Evolutionary conservation across 2,113 vertebrate species (phyloP).

Genomic region (Polyodon spathula): DNA sequence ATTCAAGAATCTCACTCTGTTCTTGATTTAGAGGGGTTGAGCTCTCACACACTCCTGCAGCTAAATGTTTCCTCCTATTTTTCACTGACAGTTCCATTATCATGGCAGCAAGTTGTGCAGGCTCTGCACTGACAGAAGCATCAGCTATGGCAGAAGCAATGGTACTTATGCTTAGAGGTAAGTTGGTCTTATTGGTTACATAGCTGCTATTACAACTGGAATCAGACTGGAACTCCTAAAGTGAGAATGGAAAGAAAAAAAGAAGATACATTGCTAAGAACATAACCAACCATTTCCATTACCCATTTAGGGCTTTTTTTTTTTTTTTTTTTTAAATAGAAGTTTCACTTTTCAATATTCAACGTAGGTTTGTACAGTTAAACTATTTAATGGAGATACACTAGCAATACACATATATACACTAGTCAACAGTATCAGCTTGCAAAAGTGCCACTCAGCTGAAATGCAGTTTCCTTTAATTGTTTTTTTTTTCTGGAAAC

Average conservation of each 20-base stretch:
- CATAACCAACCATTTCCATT: too few relatives aligned
- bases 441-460: too few relatives aligned
- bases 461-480: too few relatives aligned
- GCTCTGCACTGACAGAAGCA: slow-evolving; percentile 75
- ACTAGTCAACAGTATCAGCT: too few relatives aligned
- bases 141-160: slow-evolving; percentile 86
- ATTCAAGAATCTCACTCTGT: slow-evolving; percentile 25
- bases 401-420: too few relatives aligned
- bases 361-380: too few relatives aligned
- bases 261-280: too few relatives aligned
- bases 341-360: too few relatives aligned
- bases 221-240: neutral
- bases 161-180: slow-evolving; percentile 79
- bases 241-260: neutral
- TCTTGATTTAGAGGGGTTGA: slow-evolving; percentile 16
- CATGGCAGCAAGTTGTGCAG: slow-evolving; percentile 83
- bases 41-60: slow-evolving; percentile 18
- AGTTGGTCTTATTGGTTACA: slow-evolving; percentile 35
- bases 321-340: too few relatives aligned
- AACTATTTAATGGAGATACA: too few relatives aligned
- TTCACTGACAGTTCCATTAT: slow-evolving; percentile 77
- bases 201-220: slow-evolving; percentile 13
- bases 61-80: slow-evolving; percentile 31
- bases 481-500: too few relatives aligned
- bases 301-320: too few relatives aligned